phyloP scores from a whole-genome alignment of 2,888 invertebrate genomes.

The Cephalotes varians region DNA sequence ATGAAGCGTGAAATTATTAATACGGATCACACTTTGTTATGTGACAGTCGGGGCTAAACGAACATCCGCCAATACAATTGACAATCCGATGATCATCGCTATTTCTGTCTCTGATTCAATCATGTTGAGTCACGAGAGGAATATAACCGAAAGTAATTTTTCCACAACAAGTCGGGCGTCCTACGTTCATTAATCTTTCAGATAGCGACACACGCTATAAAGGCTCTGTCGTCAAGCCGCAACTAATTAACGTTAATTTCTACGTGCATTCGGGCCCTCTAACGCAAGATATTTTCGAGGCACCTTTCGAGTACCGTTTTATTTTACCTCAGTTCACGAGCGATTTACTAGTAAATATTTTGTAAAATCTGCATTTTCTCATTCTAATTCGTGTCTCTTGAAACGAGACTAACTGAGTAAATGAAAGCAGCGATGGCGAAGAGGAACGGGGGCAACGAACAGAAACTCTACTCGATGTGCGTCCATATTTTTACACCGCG shows the following conservation, averaged over 20 bases:
- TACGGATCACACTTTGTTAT: slow-evolving; percentile 66
- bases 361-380: slow-evolving; percentile 77
- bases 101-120: slow-evolving; percentile 75
- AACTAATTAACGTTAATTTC: slow-evolving; percentile 52
- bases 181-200: slow-evolving; percentile 53
- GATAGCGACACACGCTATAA: slow-evolving; percentile 18
- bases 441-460: slow-evolving; percentile 60
- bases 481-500: slow-evolving; percentile 75
- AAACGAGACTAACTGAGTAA: slow-evolving; percentile 72
- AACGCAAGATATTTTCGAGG: not conserved
- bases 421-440: slow-evolving; percentile 55
- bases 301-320: slow-evolving; percentile 22
- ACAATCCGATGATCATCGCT: slow-evolving; percentile 70
- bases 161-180: slow-evolving; percentile 32
- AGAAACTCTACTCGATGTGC: slow-evolving; percentile 77
- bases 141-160: slow-evolving; percentile 50
- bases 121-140: slow-evolving; percentile 43
- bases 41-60: slow-evolving; percentile 63
- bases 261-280: not conserved
- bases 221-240: slow-evolving; percentile 31
- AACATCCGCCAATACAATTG: slow-evolving; percentile 75
- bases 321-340: slow-evolving; percentile 45
- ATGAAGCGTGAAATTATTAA: slow-evolving; percentile 69
- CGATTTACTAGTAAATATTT: slow-evolving; percentile 73
- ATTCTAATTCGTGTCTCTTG: slow-evolving; percentile 76